These are phyloP conservation scores for Boulengeromyrus knoepffleri DNA, from an alignment of 2,113 vertebrate species.

Conservation along the genomic window DNA sequence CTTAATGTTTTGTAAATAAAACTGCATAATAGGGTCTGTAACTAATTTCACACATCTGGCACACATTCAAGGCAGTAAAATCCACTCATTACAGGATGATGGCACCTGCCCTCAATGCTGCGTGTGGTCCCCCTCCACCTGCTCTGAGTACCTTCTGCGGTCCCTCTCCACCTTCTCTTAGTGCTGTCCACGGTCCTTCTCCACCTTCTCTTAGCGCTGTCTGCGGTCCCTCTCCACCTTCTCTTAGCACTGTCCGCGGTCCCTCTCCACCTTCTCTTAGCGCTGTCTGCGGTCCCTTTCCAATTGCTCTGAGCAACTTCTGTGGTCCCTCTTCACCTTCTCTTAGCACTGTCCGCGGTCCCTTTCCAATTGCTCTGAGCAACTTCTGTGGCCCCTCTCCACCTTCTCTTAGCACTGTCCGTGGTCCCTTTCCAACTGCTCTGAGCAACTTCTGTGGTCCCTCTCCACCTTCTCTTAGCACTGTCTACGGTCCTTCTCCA, in stretches of 20 bases:
- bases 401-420: background rate
- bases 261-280: too few relatives aligned
- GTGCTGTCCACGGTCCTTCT: accelerated
- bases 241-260: too few relatives aligned
- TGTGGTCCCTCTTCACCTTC: background rate
- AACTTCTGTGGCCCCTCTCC: background rate
- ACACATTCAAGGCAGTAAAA: background rate
- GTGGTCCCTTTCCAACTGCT: background rate
- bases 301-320: background rate
- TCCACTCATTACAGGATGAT: background rate
- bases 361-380: background rate
- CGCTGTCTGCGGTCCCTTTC: background rate
- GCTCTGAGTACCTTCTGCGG: background rate
- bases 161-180: too few relatives aligned
- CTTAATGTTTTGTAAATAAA: background rate
- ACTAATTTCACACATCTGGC: background rate
- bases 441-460: background rate
- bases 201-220: background rate
- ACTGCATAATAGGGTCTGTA: background rate
- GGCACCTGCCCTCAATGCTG: background rate
- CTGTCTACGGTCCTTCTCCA: background rate
- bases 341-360: background rate
- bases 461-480: background rate
- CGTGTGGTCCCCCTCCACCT: background rate
- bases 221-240: too few relatives aligned